These are phyloP conservation scores for Scartelaos histophorus DNA, from an alignment of 2,113 vertebrate species.

Conservation along the genomic window DNA sequence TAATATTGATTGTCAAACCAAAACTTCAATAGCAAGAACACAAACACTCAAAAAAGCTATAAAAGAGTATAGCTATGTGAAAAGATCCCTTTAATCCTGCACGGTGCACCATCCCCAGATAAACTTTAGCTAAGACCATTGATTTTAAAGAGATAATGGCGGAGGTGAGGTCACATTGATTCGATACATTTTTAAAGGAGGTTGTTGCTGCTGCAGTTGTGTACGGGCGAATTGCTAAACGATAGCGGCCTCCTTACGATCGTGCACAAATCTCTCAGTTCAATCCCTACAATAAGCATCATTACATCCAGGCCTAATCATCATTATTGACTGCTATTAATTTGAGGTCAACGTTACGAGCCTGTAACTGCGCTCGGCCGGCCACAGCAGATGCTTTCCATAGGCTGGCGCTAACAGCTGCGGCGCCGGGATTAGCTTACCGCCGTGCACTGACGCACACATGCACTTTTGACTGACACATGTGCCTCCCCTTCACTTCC, in stretches of 20 bases:
- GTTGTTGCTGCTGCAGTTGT: slow-evolving; percentile 3
- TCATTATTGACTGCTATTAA: slow-evolving; percentile 57
- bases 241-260: slow-evolving; percentile 5
- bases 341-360: slow-evolving; percentile 50
- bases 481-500: too few species aligned
- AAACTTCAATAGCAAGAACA: not conserved
- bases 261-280: slow-evolving; percentile 6
- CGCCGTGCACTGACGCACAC: slow-evolving; percentile 20
- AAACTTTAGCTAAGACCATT: slow-evolving; percentile 5
- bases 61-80: not conserved
- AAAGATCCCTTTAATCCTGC: slow-evolving; percentile 1
- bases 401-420: slow-evolving; percentile 63
- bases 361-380: slow-evolving; percentile 46
- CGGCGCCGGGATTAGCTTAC: slow-evolving; percentile 56
- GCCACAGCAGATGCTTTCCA: slow-evolving; percentile 63
- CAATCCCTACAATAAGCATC: slow-evolving; percentile 18
- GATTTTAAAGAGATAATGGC: slow-evolving; percentile 3
- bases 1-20: not conserved
- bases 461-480: not conserved
- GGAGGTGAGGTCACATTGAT: slow-evolving; percentile 1
- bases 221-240: slow-evolving; percentile 12
- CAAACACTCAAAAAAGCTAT: too few species aligned
- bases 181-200: slow-evolving; percentile 12
- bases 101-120: not conserved
- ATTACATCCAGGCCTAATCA: slow-evolving; percentile 46